Conservation (phyloP, 2,888 invertebrate species). For the Blera fallax region DNA sequence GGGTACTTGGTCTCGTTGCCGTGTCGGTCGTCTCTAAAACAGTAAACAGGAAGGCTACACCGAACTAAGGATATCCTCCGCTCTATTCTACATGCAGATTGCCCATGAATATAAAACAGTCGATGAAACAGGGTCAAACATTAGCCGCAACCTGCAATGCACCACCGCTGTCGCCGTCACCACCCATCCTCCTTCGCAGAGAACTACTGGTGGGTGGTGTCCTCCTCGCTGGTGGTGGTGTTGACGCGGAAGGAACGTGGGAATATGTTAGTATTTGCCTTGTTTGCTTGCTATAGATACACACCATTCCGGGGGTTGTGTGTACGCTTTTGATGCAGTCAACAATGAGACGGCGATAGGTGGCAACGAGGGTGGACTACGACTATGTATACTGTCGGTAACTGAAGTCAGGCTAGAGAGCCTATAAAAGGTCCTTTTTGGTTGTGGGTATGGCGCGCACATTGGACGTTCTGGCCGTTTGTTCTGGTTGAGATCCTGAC, state of each 20-base stretch:
- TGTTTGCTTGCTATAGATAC: slow-evolving; percentile 41
- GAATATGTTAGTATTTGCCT: slow-evolving; percentile 60
- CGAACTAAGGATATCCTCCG: slow-evolving; percentile 71
- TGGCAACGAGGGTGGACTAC: slow-evolving; percentile 59
- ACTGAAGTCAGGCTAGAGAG: slow-evolving; percentile 43
- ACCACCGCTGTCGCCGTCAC: slow-evolving; percentile 75
- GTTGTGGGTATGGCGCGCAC: slow-evolving; percentile 13
- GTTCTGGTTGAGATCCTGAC: slow-evolving; percentile 33
- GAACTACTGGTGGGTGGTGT: background rate
- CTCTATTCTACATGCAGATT: slow-evolving; percentile 72
- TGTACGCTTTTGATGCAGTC: slow-evolving; percentile 59
- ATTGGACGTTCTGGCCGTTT: slow-evolving; percentile 24
- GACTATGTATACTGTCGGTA: slow-evolving; percentile 22
- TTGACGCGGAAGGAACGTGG: slow-evolving; percentile 68
- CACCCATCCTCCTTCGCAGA: slow-evolving; percentile 48
- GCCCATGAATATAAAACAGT: slow-evolving; percentile 75
- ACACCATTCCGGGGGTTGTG: background rate
- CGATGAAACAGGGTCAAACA: slow-evolving; percentile 81
- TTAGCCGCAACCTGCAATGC: slow-evolving; percentile 82
- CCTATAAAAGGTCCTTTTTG: slow-evolving; percentile 61
- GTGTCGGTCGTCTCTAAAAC: slow-evolving; percentile 63
- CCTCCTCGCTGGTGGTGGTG: slow-evolving; percentile 29
- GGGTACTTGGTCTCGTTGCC: slow-evolving; percentile 20
- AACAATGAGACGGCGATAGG: slow-evolving; percentile 50
- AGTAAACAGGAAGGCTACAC: slow-evolving; percentile 71